A percentile compares a stretch with the other conserved stretches of the same genome.
Evolutionary conservation across 2,797 vertebrate genomes (phyloP).

Genomic region (Anableps anableps): DNA sequence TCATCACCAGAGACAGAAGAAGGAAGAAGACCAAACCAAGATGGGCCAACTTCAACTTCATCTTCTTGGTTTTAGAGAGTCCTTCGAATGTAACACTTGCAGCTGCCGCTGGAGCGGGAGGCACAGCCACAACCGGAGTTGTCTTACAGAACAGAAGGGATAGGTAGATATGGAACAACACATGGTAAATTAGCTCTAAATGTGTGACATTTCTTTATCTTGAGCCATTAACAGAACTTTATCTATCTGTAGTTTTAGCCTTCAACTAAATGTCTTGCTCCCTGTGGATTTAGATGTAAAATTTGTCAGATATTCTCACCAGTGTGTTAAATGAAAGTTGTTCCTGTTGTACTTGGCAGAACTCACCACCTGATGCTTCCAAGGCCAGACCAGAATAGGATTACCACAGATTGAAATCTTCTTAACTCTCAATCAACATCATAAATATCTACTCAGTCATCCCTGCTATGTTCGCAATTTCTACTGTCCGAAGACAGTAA

Average conservation of each 20-base stretch:
- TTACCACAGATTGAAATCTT: constrained; percentile 60
- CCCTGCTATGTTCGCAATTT: constrained; percentile 13
- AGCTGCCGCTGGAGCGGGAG: constrained; percentile 27
- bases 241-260: neutral
- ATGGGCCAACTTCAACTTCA: constrained; percentile 86
- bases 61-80: constrained; percentile 66
- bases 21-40: constrained; percentile 86
- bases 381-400: constrained; percentile 40
- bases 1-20: constrained; percentile 88
- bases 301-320: constrained; percentile 20
- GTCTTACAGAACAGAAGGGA: constrained; percentile 55
- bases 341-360: constrained; percentile 33
- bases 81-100: constrained; percentile 66
- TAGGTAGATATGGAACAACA: constrained; percentile 18
- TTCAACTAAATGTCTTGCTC: neutral
- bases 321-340: constrained; percentile 13
- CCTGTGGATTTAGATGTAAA: neutral
- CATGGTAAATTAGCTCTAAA: neutral
- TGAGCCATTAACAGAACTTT: neutral
- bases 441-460: constrained; percentile 33
- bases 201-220: neutral
- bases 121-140: constrained; percentile 57
- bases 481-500: constrained; percentile 39
- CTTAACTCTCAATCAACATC: constrained; percentile 52
- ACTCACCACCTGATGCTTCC: constrained; percentile 74